phyloP scores from a whole-genome alignment of 2,797 vertebrate species.

The Clarias platycephalus region DNA sequence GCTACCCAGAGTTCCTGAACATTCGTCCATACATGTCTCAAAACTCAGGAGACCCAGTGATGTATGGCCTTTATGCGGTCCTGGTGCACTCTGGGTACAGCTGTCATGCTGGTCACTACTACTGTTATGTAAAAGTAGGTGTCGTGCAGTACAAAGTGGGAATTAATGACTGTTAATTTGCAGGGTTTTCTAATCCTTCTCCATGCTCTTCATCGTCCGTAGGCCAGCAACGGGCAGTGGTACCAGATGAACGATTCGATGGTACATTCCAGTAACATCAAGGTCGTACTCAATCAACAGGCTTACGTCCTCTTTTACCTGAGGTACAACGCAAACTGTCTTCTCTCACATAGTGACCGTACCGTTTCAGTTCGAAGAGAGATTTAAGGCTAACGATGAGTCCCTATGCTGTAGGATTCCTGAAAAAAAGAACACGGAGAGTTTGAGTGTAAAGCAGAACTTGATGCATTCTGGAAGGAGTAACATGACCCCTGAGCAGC shows the following conservation, averaged over 20 bases:
- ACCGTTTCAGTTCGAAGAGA: background rate
- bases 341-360: no score
- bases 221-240: constrained; percentile 97
- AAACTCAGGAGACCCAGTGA: constrained; percentile 82
- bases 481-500: constrained; percentile 66
- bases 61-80: constrained; percentile 90
- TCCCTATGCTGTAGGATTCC: constrained; percentile 74
- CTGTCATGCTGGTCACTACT: constrained; percentile 93
- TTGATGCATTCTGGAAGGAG: constrained; percentile 69
- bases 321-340: constrained; percentile 74
- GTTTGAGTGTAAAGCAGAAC: constrained; percentile 69
- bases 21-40: constrained; percentile 95
- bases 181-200: background rate
- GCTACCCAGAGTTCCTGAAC: constrained; percentile 91
- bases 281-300: constrained; percentile 96
- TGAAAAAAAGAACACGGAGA: constrained; percentile 80
- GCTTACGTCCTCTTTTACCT: constrained; percentile 95
- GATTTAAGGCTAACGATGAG: background rate
- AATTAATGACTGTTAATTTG: background rate
- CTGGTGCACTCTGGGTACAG: constrained; percentile 94
- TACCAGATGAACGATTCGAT: constrained; percentile 96
- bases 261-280: constrained; percentile 92
- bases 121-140: constrained; percentile 92
- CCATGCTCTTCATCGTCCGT: background rate
- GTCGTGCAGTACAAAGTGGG: background rate